phyloP scores from a whole-genome alignment of 2,113 vertebrate genomes.

The Abramis brama region DNA sequence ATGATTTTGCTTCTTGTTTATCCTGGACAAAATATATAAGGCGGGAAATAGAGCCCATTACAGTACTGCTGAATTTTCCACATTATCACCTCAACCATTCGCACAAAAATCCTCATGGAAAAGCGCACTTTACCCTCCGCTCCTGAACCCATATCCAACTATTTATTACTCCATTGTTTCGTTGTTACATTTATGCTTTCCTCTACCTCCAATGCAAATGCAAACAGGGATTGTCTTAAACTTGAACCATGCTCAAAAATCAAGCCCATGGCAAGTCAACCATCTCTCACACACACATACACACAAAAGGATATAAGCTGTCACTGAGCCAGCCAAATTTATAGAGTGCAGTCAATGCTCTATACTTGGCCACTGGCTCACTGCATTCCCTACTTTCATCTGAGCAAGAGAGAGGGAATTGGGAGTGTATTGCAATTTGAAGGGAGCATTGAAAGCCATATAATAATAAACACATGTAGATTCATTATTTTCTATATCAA shows the following conservation, averaged over 20 bases:
- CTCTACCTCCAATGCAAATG: background rate
- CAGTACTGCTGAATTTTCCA: background rate
- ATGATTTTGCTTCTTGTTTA: conserved; percentile 10
- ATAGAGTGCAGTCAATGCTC: conserved; percentile 36
- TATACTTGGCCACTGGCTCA: conserved; percentile 71
- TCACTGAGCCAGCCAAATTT: conserved; percentile 22
- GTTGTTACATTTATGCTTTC: background rate
- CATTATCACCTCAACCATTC: background rate
- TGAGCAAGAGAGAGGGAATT: conserved; percentile 59
- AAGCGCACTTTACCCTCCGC: background rate
- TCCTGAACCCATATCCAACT: background rate
- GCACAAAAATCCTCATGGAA: background rate
- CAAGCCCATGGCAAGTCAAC: conserved; percentile 1
- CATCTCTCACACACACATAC: conserved; percentile 5
- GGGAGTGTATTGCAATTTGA: background rate
- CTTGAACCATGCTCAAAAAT: conserved; percentile 19
- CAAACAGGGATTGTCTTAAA: conserved; percentile 1
- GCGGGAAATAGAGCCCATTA: background rate
- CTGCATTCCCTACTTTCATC: conserved; percentile 72
- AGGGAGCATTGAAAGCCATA: background rate
- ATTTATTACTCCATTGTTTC: conserved; percentile 30
- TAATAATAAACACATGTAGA: conserved; percentile 11
- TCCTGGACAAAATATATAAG: background rate
- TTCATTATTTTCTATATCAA: background rate
- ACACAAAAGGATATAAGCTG: conserved; percentile 35